Conservation (phyloP, 2,888 invertebrate genomes). For the Bellardia pandia region DNA sequence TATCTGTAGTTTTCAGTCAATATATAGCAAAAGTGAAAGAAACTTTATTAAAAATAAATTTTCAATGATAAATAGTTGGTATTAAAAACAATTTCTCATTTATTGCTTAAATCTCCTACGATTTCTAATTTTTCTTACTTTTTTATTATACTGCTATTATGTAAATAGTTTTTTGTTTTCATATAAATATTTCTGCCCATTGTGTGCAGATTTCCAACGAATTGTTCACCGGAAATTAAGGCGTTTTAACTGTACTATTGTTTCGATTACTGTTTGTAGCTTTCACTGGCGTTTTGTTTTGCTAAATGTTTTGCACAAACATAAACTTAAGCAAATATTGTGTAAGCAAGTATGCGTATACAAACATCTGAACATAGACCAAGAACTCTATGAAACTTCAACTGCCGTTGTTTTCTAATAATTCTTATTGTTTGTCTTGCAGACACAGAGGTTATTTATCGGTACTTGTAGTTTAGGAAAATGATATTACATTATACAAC, state of each 20-base stretch:
- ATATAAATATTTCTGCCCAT: background rate
- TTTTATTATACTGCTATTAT: too few relatives aligned
- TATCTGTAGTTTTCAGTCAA: too few relatives aligned
- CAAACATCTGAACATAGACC: background rate
- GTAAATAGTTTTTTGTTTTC: too few relatives aligned
- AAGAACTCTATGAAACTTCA: background rate
- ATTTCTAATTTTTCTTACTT: too few relatives aligned
- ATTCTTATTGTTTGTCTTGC: constrained; percentile 49
- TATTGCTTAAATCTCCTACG: too few relatives aligned
- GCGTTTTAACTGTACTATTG: constrained; percentile 62
- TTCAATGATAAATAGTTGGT: too few relatives aligned
- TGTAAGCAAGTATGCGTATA: background rate
- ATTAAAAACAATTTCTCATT: too few relatives aligned
- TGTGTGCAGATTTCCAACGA: constrained; percentile 35
- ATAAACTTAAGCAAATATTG: background rate
- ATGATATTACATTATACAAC: constrained; percentile 19
- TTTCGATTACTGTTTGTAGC: constrained; percentile 8
- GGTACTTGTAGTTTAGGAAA: constrained; percentile 43
- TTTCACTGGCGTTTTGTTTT: background rate
- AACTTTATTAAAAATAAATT: too few relatives aligned
- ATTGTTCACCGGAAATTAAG: constrained; percentile 68
- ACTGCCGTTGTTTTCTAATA: constrained; percentile 25
- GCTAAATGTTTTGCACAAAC: background rate
- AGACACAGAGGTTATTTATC: constrained; percentile 50
- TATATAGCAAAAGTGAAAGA: too few relatives aligned